phyloP scores from a whole-genome alignment of 2,888 invertebrate genomes.

The Leptinotarsa rubiginosa region DNA sequence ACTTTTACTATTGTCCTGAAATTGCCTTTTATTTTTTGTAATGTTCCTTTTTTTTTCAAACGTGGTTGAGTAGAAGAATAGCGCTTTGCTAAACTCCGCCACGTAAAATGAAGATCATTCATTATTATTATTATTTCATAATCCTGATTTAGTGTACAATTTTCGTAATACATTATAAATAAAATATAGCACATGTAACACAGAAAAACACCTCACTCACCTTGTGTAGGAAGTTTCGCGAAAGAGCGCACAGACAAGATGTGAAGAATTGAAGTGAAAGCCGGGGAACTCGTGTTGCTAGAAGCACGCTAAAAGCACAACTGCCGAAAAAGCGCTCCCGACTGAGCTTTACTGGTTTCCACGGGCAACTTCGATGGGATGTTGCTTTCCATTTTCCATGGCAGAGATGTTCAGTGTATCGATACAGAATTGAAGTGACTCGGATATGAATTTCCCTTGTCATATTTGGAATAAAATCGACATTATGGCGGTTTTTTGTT shows the following conservation, averaged over 20 bases:
- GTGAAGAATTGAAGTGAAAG: slow-evolving; percentile 44
- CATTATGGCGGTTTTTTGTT: background rate
- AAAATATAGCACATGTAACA: background rate
- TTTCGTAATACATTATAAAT: no score
- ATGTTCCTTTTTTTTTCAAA: no score
- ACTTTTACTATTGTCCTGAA: no score
- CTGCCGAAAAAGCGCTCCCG: slow-evolving; percentile 57
- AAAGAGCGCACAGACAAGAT: slow-evolving; percentile 40
- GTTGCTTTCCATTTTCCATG: slow-evolving; percentile 6
- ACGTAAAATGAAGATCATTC: no score
- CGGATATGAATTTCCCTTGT: background rate
- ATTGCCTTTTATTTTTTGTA: no score
- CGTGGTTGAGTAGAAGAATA: no score
- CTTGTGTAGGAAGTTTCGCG: slow-evolving; percentile 7
- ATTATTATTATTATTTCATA: no score
- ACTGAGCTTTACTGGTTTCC: slow-evolving; percentile 35
- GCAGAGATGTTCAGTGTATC: background rate
- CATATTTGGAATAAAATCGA: background rate
- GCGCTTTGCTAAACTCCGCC: no score
- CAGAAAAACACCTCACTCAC: background rate
- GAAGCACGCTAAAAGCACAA: slow-evolving; percentile 58
- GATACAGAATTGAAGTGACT: background rate
- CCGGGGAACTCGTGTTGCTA: slow-evolving; percentile 51
- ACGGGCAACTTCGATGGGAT: slow-evolving; percentile 10
- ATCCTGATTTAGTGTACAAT: no score